Base-by-base conservation (phyloP, 1,140 invertebrate genomes). In the Cryptotermes secundus region DNA sequence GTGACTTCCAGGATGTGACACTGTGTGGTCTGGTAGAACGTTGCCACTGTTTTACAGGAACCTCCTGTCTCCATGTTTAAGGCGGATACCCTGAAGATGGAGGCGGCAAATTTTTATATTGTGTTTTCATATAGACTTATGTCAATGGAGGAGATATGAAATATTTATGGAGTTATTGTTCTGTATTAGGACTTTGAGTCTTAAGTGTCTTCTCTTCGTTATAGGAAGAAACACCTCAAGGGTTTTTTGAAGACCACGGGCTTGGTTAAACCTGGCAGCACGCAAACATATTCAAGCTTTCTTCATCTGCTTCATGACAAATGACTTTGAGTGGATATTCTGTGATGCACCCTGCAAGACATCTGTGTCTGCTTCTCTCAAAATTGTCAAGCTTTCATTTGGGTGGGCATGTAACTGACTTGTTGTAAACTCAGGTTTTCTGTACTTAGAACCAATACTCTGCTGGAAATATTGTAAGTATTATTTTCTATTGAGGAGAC, bases 181-280 rank as follows among this genome's bases (percentile, higher is more conserved):
- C 4, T 38, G 38, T 38, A 12, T 38, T 38, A 38, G 38, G 38
- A 38, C 12, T 38, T 6, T 72, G n/a, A 72, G 59, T 72, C 59
- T 72, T 72, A 72, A 72, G 34, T 9, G 19, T 79, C 35, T 84
- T 84, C 31, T 80, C 72, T 45, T 91, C 92, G 90, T 96, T 96
- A 89, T 92, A 99, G 97, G 98, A 99, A 91, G 98, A 99, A 93
- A 99, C 98, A 79, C 97, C 97, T 81, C 98, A 99, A 92, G 97
- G 98, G 88, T 98, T 99, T 91, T 99, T 99, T 90, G 98, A 99
- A 90, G 98, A 99, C 92, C 97, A 99, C 90, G 98, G 98, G 86
- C 93, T 99, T 87, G 98, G 98, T 88, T 99, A 97, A 90, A 83
- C 53, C 22, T 34, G 38, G 24, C 12, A 16, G 36, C 22, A 10